Evolutionary conservation across 1,140 invertebrate species (phyloP).

Genomic region (Heliconius nattereri): DNA sequence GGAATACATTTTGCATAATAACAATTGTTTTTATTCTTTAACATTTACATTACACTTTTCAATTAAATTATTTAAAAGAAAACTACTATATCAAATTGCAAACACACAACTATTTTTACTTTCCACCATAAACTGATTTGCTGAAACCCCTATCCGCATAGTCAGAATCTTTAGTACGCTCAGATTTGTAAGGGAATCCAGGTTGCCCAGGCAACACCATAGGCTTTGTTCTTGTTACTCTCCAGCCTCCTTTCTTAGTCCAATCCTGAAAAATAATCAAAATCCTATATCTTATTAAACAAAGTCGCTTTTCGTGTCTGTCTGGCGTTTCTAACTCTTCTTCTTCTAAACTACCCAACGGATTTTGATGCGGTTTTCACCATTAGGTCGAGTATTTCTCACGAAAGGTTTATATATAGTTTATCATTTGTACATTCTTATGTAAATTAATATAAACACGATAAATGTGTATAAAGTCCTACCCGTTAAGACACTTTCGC

Average conservation of each 20-base stretch:
- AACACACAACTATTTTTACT: conserved; percentile 19
- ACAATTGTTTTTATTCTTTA: conserved; percentile 39
- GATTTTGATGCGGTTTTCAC: no score
- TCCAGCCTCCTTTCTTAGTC: conserved; percentile 87
- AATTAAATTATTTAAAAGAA: conserved; percentile 20
- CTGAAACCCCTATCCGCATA: conserved; percentile 87
- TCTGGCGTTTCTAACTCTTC: no score
- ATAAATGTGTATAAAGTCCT: no score
- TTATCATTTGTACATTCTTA: no score
- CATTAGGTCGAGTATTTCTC: no score
- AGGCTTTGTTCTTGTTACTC: conserved; percentile 78
- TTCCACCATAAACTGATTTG: conserved; percentile 70
- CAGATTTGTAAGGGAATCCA: conserved; percentile 83
- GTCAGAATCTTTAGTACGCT: conserved; percentile 82
- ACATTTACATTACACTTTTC: conserved; percentile 18
- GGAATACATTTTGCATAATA: conserved; percentile 92
- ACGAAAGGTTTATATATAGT: no score
- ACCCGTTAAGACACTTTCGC: no score
- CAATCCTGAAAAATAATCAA: conserved; percentile 82
- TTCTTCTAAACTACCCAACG: no score
- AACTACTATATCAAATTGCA: conserved; percentile 21
- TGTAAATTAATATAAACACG: no score
- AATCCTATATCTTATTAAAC: no score
- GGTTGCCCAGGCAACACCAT: conserved; percentile 84
- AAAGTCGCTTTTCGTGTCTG: no score